Base-by-base conservation (phyloP, 2,888 invertebrate genomes). In the Chrysina gloriosa region DNA sequence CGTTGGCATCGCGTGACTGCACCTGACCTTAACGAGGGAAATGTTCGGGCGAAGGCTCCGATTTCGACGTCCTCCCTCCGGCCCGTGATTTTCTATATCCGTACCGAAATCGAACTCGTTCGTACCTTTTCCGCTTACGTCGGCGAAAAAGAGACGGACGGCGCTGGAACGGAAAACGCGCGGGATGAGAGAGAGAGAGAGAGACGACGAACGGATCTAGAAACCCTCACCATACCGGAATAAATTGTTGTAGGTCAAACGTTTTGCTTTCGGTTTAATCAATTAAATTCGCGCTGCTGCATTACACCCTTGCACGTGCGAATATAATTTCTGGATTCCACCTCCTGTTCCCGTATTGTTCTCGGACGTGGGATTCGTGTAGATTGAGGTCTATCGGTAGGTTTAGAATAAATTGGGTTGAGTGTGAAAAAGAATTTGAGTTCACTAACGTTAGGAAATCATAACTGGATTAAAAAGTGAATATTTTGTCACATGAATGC, bases 151-250 rank as follows among this genome's bases (percentile, higher is more conserved):
- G 9, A 7, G 14, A 16, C 45, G 19, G 19, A 4, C 9, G 21
- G 9, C 16, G 3, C 6, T 16, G 42, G 1, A 14, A 19, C 7
- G 21, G 19, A 9, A 19, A 21, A 45, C 7, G 4, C 2, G 45
- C 11, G 2, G 21, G 21, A 4, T 5, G 36, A 7, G 21, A 11
- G 36, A 36, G 6, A 9, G 58, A 21, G 6, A 9, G 23, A 42
- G 42, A 7, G 25, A 45, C n/a, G 39, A 61, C 6, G 14, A 58
- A 23, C 58, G 23, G 27, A 61, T 42, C 14, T 45, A 5, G 27
- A 42, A 23, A 7, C 52, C 52, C 16, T 31, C 77, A 80, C 85
- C 85, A 75, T 86, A 86, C 71, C 84, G 84, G 70, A 72, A 84
- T 71, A 84, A 83, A 83, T 78, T 64, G 63, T 65, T 58, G 63